Percentiles rank a stretch among this genome's conserved stretches.
Conservation (phyloP, 2,888 invertebrate genomes). For the Apamea sordens region DNA sequence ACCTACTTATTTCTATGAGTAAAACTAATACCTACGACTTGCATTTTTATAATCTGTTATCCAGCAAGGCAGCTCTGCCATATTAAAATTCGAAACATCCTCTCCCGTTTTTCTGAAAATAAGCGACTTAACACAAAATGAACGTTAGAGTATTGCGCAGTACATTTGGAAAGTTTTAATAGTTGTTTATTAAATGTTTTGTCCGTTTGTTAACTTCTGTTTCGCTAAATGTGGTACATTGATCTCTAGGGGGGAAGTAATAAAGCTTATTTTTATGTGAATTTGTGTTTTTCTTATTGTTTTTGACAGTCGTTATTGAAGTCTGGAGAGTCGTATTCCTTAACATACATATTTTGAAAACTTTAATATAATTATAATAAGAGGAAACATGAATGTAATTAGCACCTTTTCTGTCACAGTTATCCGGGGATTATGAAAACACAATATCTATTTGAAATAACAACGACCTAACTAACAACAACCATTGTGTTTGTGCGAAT, state of each 20-base stretch:
- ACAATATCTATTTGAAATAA: neutral
- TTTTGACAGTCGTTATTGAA: neutral
- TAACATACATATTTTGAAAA: neutral
- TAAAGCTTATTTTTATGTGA: constrained; percentile 24
- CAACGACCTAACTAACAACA: neutral
- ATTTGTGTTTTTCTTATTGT: constrained; percentile 12
- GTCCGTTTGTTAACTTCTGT: constrained; percentile 48
- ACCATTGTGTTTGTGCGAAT: neutral
- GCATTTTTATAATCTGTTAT: neutral
- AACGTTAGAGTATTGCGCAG: constrained; percentile 41
- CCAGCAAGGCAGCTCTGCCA: neutral
- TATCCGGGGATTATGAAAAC: neutral
- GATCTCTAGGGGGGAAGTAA: constrained; percentile 35
- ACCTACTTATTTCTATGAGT: neutral
- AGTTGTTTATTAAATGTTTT: constrained; percentile 62
- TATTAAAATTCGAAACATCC: constrained; percentile 16
- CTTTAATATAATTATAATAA: neutral
- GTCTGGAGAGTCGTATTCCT: neutral
- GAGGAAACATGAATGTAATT: neutral
- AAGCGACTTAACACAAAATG: constrained; percentile 45
- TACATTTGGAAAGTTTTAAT: constrained; percentile 57
- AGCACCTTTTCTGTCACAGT: neutral
- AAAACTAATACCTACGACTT: neutral
- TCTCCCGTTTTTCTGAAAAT: constrained; percentile 25
- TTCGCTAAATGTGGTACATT: constrained; percentile 41